Evolutionary conservation across 2,797 vertebrate genomes (phyloP).

Genomic region (Euphonia xanthogaster): DNA sequence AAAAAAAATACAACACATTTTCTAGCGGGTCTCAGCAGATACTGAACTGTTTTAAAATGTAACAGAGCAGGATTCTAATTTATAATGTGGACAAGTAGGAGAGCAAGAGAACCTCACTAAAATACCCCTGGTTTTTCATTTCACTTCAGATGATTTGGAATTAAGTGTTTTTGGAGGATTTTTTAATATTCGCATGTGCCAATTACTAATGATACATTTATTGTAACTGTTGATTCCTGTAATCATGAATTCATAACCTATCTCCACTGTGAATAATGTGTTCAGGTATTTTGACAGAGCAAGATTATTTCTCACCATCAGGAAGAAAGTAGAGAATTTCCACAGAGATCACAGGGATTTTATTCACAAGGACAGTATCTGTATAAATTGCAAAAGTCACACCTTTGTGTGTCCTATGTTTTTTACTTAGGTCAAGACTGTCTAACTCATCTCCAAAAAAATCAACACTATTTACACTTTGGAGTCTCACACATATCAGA

Average conservation of each 20-base stretch:
- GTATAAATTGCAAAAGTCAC: conserved; percentile 18
- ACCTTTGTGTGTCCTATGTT: background rate
- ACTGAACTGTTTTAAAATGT: background rate
- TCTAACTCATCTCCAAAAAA: background rate
- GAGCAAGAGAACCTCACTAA: background rate
- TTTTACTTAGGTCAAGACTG: background rate
- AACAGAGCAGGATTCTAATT: background rate
- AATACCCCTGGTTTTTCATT: background rate
- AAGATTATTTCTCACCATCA: background rate
- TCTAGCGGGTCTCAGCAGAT: fast-evolving
- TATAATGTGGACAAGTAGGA: background rate
- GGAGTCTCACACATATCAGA: background rate
- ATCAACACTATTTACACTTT: background rate
- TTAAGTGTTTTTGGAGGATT: background rate
- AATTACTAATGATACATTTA: background rate
- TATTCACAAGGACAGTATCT: background rate
- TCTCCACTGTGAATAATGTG: background rate
- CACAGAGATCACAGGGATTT: background rate
- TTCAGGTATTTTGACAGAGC: background rate
- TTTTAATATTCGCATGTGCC: background rate
- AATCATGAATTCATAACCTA: background rate
- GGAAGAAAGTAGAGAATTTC: background rate
- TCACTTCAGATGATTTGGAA: background rate
- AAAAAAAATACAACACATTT: background rate
- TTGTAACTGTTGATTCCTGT: background rate